A percentile compares a stretch with the other conserved stretches of the same genome.
phyloP scores from a whole-genome alignment of 2,888 invertebrate species.

The Baccha elongata region DNA sequence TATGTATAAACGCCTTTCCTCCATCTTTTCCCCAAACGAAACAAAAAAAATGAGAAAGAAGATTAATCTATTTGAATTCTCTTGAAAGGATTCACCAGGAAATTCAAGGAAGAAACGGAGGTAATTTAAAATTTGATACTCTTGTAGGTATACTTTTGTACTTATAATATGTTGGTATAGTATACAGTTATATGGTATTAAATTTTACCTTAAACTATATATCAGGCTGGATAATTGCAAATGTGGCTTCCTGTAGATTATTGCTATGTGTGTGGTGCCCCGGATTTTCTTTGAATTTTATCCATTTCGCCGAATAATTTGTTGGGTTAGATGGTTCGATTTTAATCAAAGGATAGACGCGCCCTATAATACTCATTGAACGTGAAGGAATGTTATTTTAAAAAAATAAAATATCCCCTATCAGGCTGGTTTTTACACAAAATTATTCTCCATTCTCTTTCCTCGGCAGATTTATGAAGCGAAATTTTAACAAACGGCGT shows the following conservation, averaged over 20 bases:
- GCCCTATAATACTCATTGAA: too few species aligned
- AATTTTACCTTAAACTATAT: constrained; percentile 43
- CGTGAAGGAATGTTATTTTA: neutral
- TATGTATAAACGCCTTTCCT: neutral
- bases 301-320: constrained; percentile 22
- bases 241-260: constrained; percentile 34
- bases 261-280: neutral
- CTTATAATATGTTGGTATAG: neutral
- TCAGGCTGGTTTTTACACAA: neutral
- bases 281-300: constrained; percentile 17
- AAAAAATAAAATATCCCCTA: neutral
- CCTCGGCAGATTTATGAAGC: constrained; percentile 57
- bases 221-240: constrained; percentile 70
- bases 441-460: constrained; percentile 21
- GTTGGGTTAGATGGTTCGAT: neutral
- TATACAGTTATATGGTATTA: constrained; percentile 10
- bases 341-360: constrained; percentile 9
- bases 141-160: neutral
- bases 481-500: constrained; percentile 53
- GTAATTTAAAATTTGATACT: constrained; percentile 67
- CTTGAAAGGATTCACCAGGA: constrained; percentile 69
- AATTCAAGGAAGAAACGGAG: constrained; percentile 52
- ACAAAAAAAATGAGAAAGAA: constrained; percentile 9
- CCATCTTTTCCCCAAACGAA: neutral
- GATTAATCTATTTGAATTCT: constrained; percentile 68